A percentile compares a stretch with the other conserved stretches of the same genome.
phyloP scores from a whole-genome alignment of 2,113 vertebrate species.

The Pavo muticus region DNA sequence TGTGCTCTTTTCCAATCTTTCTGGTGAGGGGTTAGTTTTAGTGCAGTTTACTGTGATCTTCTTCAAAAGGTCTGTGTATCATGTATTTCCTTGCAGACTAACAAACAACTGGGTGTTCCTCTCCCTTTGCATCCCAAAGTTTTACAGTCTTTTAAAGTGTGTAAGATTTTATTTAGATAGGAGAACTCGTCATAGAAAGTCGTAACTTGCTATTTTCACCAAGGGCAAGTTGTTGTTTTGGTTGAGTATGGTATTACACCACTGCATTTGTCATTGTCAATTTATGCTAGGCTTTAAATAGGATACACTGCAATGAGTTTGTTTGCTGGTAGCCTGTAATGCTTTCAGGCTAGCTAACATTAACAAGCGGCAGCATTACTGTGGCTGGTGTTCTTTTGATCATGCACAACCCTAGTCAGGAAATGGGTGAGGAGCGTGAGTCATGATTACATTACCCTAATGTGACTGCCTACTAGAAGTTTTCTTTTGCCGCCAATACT shows the following conservation, averaged over 20 bases:
- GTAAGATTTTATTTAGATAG: neutral
- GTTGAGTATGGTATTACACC: neutral
- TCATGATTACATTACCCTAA: constrained; percentile 63
- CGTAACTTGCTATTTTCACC: neutral
- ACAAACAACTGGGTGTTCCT: neutral
- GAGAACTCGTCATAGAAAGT: neutral
- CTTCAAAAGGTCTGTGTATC: neutral
- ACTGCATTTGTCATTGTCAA: neutral
- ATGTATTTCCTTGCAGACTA: neutral
- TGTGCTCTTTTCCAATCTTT: neutral
- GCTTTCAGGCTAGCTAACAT: constrained; percentile 37
- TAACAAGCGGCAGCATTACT: constrained; percentile 20
- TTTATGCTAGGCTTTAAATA: constrained; percentile 40
- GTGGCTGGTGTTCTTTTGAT: constrained; percentile 62
- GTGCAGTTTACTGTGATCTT: neutral
- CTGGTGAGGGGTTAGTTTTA: neutral
- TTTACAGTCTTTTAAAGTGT: neutral
- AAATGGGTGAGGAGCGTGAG: constrained; percentile 68
- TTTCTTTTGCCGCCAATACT: neutral
- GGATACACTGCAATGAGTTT: constrained; percentile 12
- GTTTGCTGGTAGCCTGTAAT: constrained; percentile 44
- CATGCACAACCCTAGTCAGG: constrained; percentile 48
- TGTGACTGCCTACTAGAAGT: constrained; percentile 41
- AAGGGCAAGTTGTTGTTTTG: constrained; percentile 11
- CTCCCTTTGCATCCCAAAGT: neutral